These are phyloP conservation scores for Dreissena rostriformis DNA, from an alignment of 1,140 invertebrate genomes.

Conservation along the genomic window DNA sequence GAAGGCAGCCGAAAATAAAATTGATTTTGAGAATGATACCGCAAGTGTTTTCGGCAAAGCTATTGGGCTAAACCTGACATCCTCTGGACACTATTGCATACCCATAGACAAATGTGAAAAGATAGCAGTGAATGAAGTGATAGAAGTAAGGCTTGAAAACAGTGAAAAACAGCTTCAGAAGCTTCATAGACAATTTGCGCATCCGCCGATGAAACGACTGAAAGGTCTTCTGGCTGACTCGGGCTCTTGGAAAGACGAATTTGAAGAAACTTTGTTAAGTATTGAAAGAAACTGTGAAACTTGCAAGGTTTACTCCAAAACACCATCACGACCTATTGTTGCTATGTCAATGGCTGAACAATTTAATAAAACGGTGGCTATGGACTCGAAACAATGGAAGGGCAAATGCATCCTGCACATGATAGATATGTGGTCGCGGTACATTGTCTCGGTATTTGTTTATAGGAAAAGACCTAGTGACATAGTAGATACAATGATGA, in stretches of 20 bases:
- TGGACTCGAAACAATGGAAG: conserved; percentile 31
- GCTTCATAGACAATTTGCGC: conserved; percentile 52
- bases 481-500: conserved; percentile 45
- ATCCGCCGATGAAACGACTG: conserved; percentile 31
- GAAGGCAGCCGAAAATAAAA: no score
- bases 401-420: conserved; percentile 40
- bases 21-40: no score
- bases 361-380: conserved; percentile 31
- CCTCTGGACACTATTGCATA: conserved; percentile 54
- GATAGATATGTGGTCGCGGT: conserved; percentile 49
- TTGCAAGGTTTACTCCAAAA: conserved; percentile 26
- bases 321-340: conserved; percentile 21
- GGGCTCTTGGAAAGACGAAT: conserved; percentile 36
- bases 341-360: conserved; percentile 21
- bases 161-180: conserved; percentile 20
- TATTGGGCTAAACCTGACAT: conserved; percentile 52
- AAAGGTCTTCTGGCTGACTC: conserved; percentile 43
- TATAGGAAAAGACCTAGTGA: conserved; percentile 12
- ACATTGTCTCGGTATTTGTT: conserved; percentile 37
- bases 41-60: conserved; percentile 33
- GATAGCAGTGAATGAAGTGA: conserved; percentile 15
- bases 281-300: conserved; percentile 17
- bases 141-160: conserved; percentile 9
- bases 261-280: background rate
- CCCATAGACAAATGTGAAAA: conserved; percentile 47